phyloP scores from a whole-genome alignment of 2,797 vertebrate species.

The Geotrypetes seraphini region DNA sequence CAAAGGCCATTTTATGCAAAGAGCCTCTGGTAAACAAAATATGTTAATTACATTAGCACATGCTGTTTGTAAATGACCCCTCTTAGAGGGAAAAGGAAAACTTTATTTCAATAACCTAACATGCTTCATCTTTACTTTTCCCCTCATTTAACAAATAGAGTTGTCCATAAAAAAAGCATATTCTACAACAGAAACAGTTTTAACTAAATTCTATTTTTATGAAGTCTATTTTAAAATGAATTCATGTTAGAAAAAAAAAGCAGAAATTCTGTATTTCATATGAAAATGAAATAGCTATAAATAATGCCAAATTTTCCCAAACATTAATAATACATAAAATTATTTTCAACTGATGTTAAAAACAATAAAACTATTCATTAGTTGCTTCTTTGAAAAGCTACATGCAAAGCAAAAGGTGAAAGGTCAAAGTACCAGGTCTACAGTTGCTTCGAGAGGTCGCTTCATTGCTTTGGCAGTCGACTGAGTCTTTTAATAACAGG shows the following conservation, averaged over 20 bases:
- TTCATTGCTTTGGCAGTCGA: constrained; percentile 99
- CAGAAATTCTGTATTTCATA: constrained; percentile 44
- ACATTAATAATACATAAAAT: constrained; percentile 57
- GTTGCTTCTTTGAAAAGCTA: constrained; percentile 93
- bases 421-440: constrained; percentile 97
- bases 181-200: constrained; percentile 47
- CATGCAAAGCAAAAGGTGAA: constrained; percentile 99
- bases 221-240: constrained; percentile 49
- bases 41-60: no score
- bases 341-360: constrained; percentile 55
- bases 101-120: constrained; percentile 52
- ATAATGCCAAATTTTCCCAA: constrained; percentile 34
- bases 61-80: no score
- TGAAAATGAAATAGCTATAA: constrained; percentile 61
- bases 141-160: no score
- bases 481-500: constrained; percentile 99
- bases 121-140: constrained; percentile 24
- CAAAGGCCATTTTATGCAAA: no score
- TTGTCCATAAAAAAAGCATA: constrained; percentile 34
- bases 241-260: constrained; percentile 53
- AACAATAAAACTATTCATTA: constrained; percentile 70
- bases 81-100: constrained; percentile 44
- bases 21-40: no score
- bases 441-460: constrained; percentile 98
- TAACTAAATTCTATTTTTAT: constrained; percentile 50